These are phyloP conservation scores for Camponotus pennsylvanicus DNA, from an alignment of 1,140 invertebrate genomes.

Conservation along the genomic window DNA sequence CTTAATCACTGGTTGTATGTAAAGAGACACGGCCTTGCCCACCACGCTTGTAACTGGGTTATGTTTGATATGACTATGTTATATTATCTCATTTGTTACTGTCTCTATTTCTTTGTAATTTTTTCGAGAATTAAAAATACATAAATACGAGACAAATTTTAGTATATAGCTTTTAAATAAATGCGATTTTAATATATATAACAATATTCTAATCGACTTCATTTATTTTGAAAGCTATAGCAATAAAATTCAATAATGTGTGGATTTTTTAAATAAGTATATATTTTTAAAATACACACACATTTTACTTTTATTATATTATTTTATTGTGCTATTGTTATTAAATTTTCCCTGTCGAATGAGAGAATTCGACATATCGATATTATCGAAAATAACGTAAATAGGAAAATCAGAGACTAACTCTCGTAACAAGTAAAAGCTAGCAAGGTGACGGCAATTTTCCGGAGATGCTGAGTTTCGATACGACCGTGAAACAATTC, in stretches of 20 bases:
- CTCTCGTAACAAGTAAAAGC: neutral
- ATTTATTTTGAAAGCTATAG: too few relatives aligned
- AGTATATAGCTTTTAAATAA: neutral
- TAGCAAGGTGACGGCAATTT: constrained; percentile 35
- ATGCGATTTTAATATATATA: neutral
- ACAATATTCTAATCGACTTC: too few relatives aligned
- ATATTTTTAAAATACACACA: neutral
- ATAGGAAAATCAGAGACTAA: neutral
- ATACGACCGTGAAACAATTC: constrained; percentile 57
- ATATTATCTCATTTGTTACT: constrained; percentile 45
- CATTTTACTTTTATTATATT: neutral
- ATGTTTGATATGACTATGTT: constrained; percentile 13
- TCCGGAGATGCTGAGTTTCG: constrained; percentile 31
- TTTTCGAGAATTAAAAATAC: constrained; percentile 24
- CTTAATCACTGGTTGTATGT: constrained; percentile 54
- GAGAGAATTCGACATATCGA: neutral
- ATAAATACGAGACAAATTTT: neutral
- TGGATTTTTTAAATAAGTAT: neutral
- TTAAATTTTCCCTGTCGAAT: neutral
- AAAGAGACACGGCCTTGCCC: constrained; percentile 39
- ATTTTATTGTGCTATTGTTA: too few relatives aligned
- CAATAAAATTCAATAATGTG: neutral
- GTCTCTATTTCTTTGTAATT: neutral
- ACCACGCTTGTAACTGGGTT: constrained; percentile 40
- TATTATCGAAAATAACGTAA: neutral